These are phyloP conservation scores for Beroe ovata DNA, from an alignment of 37 sponge, comb jelly and placozoan species.

Conservation along the genomic window DNA sequence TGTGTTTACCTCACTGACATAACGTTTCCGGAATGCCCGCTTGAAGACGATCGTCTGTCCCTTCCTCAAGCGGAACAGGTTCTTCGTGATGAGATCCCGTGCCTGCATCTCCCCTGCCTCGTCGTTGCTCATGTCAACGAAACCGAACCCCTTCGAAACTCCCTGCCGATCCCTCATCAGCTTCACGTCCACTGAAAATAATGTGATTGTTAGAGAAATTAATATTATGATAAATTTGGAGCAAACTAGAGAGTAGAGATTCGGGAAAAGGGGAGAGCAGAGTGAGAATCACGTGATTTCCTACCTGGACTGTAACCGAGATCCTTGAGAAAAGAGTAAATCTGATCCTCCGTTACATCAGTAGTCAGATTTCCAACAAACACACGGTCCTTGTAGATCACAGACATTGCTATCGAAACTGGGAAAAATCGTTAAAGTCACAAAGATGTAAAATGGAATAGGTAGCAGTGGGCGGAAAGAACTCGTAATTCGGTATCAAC, in stretches of 20 bases:
- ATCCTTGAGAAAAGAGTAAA: neutral
- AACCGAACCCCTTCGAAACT: conserved; percentile 22
- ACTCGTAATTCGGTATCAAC: no score
- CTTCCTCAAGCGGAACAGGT: neutral
- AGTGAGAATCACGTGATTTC: no score
- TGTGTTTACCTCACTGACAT: neutral
- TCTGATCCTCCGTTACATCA: neutral
- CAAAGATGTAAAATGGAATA: no score
- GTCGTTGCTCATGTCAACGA: conserved; percentile 33
- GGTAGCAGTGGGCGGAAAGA: no score
- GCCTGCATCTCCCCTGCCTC: neutral
- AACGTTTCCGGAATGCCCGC: neutral
- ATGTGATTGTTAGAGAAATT: no score
- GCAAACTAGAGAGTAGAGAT: no score
- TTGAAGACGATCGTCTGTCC: conserved; percentile 8
- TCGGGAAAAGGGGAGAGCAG: no score
- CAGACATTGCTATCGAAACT: neutral
- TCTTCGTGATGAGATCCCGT: neutral
- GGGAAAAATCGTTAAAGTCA: no score
- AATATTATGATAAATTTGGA: no score
- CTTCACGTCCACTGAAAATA: neutral
- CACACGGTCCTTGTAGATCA: conserved; percentile 13
- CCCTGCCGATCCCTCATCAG: conserved; percentile 11
- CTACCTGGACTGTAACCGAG: neutral
- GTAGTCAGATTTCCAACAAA: conserved; percentile 15